Base-by-base conservation (phyloP, 2,113 vertebrate genomes). In the Engystomops pustulosus region DNA sequence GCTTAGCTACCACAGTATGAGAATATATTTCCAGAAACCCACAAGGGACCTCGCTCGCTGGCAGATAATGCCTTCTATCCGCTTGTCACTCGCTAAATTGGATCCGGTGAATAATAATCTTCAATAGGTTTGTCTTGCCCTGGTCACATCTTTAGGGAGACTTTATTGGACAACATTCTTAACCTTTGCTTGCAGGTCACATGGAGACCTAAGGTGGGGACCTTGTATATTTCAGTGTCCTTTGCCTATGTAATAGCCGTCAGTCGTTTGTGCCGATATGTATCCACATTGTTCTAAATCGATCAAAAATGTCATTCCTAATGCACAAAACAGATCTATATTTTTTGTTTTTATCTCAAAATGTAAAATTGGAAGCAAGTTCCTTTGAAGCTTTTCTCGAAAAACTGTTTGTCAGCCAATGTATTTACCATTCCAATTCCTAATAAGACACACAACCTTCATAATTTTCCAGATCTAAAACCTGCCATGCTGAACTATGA, bases 81-180 rank as follows among this genome's bases (percentile, higher is more conserved):
- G 47, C 83, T 79, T 85, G 83, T 85, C 83, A 85, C 58, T 70
- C 47, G 18, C 5, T 85, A 47, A 85, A 79, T 79, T 55, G 75
- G 53, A 25, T 45, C 47, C 23, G 47, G 47, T 85, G 83, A 85
- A 70, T 78, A 36, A 85, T 84, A 38, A 53, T 41, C 81, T 36
- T 83, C 65, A 83, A 83, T 83, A 75, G 53, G 38, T 58, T 75
- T 62, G 70, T 67, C 25, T 83, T 76, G 74, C 62, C 51, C 70
- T 58, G 74, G 83, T 78, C 83, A 85, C 38, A 85, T 85, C 83
- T 79, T 85, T 25, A 79, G 74, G 74, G 75, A 79, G 49, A 70
- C 75, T n/a, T 78, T 65, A 78, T 69, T 70, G 74, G 83, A 62
- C 65, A 78, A 38, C 83, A 79, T 79, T 85, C 65, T 85, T 85